These are phyloP conservation scores for Melieria omissa DNA, from an alignment of 2,888 invertebrate species.

Conservation along the genomic window DNA sequence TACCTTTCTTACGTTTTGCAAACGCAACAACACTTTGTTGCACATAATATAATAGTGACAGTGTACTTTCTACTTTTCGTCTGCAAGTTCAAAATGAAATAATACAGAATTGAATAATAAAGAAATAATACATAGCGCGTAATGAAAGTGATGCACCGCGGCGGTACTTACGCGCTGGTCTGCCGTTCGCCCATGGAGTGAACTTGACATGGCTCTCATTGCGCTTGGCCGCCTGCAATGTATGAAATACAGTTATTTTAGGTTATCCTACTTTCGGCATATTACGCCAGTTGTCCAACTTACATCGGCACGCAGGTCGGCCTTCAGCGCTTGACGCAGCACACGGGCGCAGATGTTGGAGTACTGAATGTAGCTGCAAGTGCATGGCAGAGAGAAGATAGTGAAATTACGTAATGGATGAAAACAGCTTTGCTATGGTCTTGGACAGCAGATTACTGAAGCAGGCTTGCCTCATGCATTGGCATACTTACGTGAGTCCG, in stretches of 20 bases:
- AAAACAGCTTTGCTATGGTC: neutral
- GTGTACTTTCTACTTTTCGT: constrained; percentile 50
- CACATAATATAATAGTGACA: too few relatives aligned
- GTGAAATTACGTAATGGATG: constrained; percentile 44
- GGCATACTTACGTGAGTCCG: constrained; percentile 79
- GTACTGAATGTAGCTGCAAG: constrained; percentile 90
- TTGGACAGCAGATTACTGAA: neutral
- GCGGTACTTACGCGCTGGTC: constrained; percentile 79
- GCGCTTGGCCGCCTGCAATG: constrained; percentile 73
- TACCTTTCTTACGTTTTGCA: too few relatives aligned
- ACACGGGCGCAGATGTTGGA: constrained; percentile 92
- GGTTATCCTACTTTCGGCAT: too few relatives aligned
- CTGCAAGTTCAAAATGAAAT: constrained; percentile 48
- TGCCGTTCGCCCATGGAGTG: constrained; percentile 92
- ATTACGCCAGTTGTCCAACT: constrained; percentile 1
- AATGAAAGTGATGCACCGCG: neutral
- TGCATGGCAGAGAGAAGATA: neutral
- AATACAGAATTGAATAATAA: neutral
- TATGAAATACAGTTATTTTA: too few relatives aligned
- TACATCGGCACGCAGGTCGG: constrained; percentile 75
- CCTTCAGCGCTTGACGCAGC: constrained; percentile 82
- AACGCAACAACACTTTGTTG: too few relatives aligned
- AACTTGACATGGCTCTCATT: constrained; percentile 82
- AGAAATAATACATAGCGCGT: neutral
- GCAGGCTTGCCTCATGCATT: neutral